Evolutionary conservation across 2,113 vertebrate genomes (phyloP).

Genomic region (Alosa alosa): DNA sequence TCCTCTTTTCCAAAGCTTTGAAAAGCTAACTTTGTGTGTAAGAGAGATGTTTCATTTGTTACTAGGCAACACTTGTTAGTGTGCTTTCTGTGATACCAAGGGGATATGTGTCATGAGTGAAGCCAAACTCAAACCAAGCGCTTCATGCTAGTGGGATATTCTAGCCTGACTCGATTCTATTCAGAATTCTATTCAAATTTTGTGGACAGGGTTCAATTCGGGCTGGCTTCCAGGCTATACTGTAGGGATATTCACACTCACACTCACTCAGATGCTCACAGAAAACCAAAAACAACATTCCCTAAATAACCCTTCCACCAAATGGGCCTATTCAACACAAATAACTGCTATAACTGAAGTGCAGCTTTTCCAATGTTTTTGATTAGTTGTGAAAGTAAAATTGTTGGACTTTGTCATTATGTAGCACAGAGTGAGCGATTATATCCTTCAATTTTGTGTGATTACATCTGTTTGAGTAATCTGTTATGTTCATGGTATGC

Average conservation of each 20-base stretch:
- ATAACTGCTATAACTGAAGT: neutral
- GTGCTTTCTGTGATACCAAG: slow-evolving; percentile 38
- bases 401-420: too few relatives aligned
- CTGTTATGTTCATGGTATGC: neutral
- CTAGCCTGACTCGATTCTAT: too few relatives aligned
- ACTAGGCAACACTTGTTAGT: slow-evolving; percentile 70
- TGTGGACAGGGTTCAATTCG: too few relatives aligned
- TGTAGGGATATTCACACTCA: too few relatives aligned
- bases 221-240: too few relatives aligned
- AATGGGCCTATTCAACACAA: neutral
- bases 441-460: neutral
- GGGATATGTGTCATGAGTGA: slow-evolving; percentile 40
- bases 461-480: neutral
- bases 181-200: too few relatives aligned
- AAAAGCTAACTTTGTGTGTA: slow-evolving; percentile 51
- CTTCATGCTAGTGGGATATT: neutral
- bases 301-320: neutral
- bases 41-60: slow-evolving; percentile 61
- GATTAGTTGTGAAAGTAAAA: slow-evolving; percentile 26
- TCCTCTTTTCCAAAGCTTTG: slow-evolving; percentile 48
- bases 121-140: neutral
- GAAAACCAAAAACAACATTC: neutral
- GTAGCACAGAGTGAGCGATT: neutral
- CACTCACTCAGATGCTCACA: neutral
- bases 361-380: neutral